Base-by-base conservation (phyloP, 2,888 invertebrate genomes). In the Trichogramma dendrolimi region DNA sequence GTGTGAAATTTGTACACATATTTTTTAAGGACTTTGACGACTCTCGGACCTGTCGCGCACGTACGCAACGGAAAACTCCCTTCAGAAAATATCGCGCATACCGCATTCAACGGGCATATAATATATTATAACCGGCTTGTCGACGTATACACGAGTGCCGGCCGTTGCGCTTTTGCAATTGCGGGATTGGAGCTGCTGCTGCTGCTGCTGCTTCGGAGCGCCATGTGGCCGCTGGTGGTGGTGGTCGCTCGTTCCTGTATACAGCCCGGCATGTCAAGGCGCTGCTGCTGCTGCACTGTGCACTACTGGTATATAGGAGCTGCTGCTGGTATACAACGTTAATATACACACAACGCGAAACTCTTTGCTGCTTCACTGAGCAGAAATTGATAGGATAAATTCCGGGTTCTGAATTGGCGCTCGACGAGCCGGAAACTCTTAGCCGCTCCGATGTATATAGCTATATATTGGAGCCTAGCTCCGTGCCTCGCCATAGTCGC, bases 361-460 rank as follows among this genome's bases (percentile, higher is more conserved):
- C 82, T 83, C 82, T 83, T 83, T 83, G 81, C 82, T 83, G 81
- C 83, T 82, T 83, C 82, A 83, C 80, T 82, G 82, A 82, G 83
- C 83, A 83, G 83, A 83, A 83, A 83, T 83, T 83, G 83, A 84
- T 83, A 82, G 83, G 84, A 83, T 84, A 83, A 83, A 83, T 83
- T 84, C 83, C 82, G 81, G 14, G 82, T 80, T 81, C 82, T 82
- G 83, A 83, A 83, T 83, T 82, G 83, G 82, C 82, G 81, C 80
- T 27, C 82, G 81, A 77, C 82, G 81, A 81, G 82, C 81, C 81
- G 82, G 81, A 81, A 82, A 82, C 75, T 77, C 73, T 73, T 73
- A 72, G 70, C 70, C 71, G 69, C 68, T 58, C 59, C 60, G 39
- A 27, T 27, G 27, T 27, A 27, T 27, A 27, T 27, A 27, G 27